Evolutionary conservation across 2,113 vertebrate species (phyloP).

Genomic region (Sylvilagus bachmani): DNA sequence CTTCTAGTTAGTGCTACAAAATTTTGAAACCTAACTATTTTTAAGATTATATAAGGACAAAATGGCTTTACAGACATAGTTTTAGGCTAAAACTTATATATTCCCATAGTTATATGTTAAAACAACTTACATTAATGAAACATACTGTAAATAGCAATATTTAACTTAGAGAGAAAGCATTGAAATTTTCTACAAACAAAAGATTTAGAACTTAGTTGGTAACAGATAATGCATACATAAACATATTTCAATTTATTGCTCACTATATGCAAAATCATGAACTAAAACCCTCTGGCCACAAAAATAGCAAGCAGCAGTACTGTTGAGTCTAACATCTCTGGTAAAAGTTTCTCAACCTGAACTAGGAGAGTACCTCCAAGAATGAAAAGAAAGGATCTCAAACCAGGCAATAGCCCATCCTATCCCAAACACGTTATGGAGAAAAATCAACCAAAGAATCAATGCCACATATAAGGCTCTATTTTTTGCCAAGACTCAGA

Average conservation of each 20-base stretch:
- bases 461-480: background rate
- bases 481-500: slow-evolving; percentile 29
- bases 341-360: slow-evolving; percentile 52
- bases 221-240: slow-evolving; percentile 70
- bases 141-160: slow-evolving; percentile 68
- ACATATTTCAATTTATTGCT: slow-evolving; percentile 75
- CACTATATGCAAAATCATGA: slow-evolving; percentile 67
- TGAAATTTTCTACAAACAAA: slow-evolving; percentile 77
- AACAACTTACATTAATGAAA: slow-evolving; percentile 70
- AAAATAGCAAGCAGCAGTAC: slow-evolving; percentile 48
- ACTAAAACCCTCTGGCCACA: slow-evolving; percentile 57
- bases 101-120: slow-evolving; percentile 58
- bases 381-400: background rate
- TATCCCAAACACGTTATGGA: slow-evolving; percentile 37
- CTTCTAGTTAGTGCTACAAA: slow-evolving; percentile 59
- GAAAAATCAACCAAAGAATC: slow-evolving; percentile 46
- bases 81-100: slow-evolving; percentile 64
- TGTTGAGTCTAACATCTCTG: slow-evolving; percentile 58
- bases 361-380: background rate
- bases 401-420: background rate
- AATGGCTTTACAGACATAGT: slow-evolving; percentile 67
- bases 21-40: slow-evolving; percentile 55
- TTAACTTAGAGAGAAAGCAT: slow-evolving; percentile 73
- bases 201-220: slow-evolving; percentile 76
- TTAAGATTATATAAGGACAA: slow-evolving; percentile 60